Conservation (phyloP, 2,888 invertebrate species). For the Acrobasis consociella region DNA sequence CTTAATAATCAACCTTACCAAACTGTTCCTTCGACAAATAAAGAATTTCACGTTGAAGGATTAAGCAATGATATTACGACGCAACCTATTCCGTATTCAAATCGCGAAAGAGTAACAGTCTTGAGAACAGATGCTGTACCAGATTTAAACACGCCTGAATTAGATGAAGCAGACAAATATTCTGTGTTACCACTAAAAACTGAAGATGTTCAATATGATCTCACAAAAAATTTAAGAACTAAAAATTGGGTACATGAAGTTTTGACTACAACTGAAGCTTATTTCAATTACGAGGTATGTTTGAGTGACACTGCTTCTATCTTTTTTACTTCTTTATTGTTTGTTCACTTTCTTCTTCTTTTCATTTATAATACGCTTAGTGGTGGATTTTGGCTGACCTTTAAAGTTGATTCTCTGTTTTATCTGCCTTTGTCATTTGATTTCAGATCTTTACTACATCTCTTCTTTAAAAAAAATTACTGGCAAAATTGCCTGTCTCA, state of each 20-base stretch:
- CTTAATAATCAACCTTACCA: neutral
- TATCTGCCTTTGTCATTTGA: too few species aligned
- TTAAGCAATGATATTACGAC: neutral
- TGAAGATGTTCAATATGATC: slow-evolving; percentile 1
- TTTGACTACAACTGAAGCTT: neutral
- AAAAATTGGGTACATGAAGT: neutral
- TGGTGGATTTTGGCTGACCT: too few species aligned
- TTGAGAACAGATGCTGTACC: too few species aligned
- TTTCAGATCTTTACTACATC: too few species aligned
- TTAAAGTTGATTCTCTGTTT: too few species aligned
- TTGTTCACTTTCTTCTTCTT: too few species aligned
- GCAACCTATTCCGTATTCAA: too few species aligned
- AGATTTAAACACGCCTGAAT: neutral
- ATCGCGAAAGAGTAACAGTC: too few species aligned
- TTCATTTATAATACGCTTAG: too few species aligned
- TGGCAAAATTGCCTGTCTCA: too few species aligned
- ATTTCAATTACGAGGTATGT: neutral
- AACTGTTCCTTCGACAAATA: neutral
- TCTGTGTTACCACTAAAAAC: neutral
- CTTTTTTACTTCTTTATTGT: too few species aligned
- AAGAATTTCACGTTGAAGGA: neutral
- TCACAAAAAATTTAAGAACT: neutral
- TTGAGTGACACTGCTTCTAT: neutral
- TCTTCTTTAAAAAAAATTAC: too few species aligned
- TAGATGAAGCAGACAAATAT: neutral